These are phyloP conservation scores for Panonychus citri DNA, from an alignment of 1,140 invertebrate genomes.

Conservation along the genomic window DNA sequence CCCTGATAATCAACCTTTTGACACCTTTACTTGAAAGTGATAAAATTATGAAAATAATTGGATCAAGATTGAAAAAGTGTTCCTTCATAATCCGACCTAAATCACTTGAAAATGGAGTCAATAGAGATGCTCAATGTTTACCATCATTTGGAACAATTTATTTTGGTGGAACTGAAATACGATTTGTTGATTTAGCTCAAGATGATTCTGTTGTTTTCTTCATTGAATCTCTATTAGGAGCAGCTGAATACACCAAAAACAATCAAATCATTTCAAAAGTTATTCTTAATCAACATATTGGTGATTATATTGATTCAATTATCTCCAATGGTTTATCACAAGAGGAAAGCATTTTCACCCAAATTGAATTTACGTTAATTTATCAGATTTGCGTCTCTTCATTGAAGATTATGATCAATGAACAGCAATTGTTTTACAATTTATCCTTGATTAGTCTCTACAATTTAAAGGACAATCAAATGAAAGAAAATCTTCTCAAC, in stretches of 20 bases:
- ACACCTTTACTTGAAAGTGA: background rate
- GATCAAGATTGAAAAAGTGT: background rate
- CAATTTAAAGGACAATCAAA: slow-evolving; percentile 32
- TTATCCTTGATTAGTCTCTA: slow-evolving; percentile 75
- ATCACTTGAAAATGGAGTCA: background rate
- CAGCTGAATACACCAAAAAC: background rate
- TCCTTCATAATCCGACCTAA: background rate
- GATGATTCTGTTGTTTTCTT: background rate
- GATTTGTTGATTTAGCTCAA: background rate
- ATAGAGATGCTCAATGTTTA: slow-evolving; percentile 5
- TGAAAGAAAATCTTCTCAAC: slow-evolving; percentile 1
- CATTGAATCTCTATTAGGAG: background rate
- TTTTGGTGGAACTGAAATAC: background rate
- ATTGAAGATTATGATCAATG: background rate
- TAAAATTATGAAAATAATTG: background rate
- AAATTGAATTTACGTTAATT: background rate
- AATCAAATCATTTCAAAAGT: background rate
- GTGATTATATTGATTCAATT: background rate
- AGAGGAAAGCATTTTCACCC: background rate
- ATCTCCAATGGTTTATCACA: too few relatives aligned
- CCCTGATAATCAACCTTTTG: background rate
- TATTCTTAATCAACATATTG: background rate
- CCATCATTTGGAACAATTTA: slow-evolving; percentile 10
- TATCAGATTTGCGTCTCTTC: background rate
- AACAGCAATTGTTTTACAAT: background rate